These are phyloP conservation scores for Caenorhabditis doughertyi DNA, from an alignment of 2,888 invertebrate species.

Conservation along the genomic window DNA sequence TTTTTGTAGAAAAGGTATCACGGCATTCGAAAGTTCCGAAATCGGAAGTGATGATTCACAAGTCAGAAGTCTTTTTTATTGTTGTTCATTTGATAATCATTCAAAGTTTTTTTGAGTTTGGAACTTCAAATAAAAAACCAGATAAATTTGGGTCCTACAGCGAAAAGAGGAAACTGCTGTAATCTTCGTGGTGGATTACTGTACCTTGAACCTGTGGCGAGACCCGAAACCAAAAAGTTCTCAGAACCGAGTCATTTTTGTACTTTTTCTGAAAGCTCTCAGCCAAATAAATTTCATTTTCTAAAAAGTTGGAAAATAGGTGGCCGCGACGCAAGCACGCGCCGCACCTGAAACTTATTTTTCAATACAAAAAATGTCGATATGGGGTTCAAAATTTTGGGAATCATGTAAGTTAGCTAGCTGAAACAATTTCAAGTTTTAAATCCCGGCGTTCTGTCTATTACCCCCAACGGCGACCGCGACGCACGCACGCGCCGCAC, in stretches of 20 bases:
- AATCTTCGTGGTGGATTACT: neutral
- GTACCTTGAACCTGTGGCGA: no score
- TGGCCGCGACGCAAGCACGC: no score
- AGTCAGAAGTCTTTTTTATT: no score
- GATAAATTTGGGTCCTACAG: neutral
- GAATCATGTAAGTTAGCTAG: no score
- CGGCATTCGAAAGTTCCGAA: neutral
- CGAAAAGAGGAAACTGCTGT: neutral
- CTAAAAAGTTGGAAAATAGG: neutral
- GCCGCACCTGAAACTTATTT: no score
- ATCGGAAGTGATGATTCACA: no score
- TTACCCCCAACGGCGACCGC: neutral
- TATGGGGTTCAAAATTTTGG: neutral
- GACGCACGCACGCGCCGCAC: neutral
- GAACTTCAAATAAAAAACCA: no score
- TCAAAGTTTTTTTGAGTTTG: no score
- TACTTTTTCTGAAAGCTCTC: neutral
- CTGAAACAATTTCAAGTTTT: no score
- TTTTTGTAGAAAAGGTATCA: neutral
- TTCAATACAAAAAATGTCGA: neutral
- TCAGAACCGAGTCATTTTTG: neutral
- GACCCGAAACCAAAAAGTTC: neutral
- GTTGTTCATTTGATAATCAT: no score
- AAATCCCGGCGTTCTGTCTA: neutral
- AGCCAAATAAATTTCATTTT: neutral